Percentiles rank a stretch among this genome's conserved stretches.
These are phyloP conservation scores for Cantharis nigra DNA, from an alignment of 2,888 invertebrate genomes.

Conservation along the genomic window DNA sequence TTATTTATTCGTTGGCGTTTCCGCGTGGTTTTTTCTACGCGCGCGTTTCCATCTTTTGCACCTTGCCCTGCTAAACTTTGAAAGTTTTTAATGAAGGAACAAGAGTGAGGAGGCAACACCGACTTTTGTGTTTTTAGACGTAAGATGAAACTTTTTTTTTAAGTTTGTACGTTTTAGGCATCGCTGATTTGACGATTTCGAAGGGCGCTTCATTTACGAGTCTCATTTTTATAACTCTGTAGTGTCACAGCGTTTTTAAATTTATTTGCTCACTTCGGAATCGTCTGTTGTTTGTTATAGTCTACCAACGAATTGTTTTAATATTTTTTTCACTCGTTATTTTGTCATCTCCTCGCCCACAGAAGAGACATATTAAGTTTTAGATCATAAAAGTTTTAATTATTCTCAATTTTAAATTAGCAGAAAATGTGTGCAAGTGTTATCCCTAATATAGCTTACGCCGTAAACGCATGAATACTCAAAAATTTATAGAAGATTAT, in stretches of 20 bases:
- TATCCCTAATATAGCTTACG: conserved; percentile 5
- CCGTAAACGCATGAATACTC: conserved; percentile 11
- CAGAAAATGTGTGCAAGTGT: neutral
- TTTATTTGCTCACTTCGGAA: neutral
- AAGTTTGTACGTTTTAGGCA: neutral
- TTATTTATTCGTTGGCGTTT: neutral
- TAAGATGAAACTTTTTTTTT: neutral
- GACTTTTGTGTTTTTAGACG: neutral
- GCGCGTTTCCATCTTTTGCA: conserved; percentile 35
- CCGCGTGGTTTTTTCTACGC: neutral
- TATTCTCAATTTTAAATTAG: neutral
- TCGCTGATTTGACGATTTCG: neutral
- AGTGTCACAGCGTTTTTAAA: neutral
- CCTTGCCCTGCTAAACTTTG: conserved; percentile 51
- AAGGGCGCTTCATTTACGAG: neutral
- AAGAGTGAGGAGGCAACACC: neutral
- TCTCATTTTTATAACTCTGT: neutral
- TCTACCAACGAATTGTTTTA: neutral
- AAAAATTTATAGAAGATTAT: neutral
- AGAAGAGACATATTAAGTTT: neutral
- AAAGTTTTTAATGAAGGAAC: neutral
- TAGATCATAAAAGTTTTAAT: neutral
- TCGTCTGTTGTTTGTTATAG: neutral
- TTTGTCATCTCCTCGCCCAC: neutral
- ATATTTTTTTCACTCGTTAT: neutral